phyloP scores from a whole-genome alignment of 2,888 invertebrate genomes.

The Chesias legatella region DNA sequence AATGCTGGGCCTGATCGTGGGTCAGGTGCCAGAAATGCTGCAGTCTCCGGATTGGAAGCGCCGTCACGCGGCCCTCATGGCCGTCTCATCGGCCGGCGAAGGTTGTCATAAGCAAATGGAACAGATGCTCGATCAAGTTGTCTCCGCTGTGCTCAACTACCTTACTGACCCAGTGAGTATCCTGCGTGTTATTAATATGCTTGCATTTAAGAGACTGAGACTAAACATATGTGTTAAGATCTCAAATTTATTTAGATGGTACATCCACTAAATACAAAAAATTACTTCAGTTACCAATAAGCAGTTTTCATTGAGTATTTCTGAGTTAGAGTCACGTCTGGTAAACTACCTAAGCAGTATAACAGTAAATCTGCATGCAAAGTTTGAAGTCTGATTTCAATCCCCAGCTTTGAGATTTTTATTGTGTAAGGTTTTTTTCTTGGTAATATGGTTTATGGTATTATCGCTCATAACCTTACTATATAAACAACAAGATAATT shows the following conservation, averaged over 20 bases:
- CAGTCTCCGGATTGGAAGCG: slow-evolving; percentile 90
- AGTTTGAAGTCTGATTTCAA: no score
- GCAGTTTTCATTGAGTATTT: no score
- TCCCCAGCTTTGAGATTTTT: background rate
- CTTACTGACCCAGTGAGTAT: slow-evolving; percentile 88
- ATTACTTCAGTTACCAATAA: no score
- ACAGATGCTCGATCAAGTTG: slow-evolving; percentile 93
- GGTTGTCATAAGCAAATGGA: slow-evolving; percentile 99
- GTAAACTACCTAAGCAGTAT: no score
- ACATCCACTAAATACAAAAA: no score
- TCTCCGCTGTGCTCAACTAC: slow-evolving; percentile 93
- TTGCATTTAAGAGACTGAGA: no score
- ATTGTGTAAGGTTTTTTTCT: slow-evolving; percentile 11
- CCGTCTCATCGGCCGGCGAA: slow-evolving; percentile 98
- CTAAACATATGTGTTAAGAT: no score
- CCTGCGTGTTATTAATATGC: no score
- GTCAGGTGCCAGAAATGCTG: slow-evolving; percentile 93
- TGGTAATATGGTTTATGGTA: slow-evolving; percentile 40
- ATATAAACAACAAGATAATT: slow-evolving; percentile 69
- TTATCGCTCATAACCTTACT: slow-evolving; percentile 51
- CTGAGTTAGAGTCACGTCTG: no score
- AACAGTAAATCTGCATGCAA: no score
- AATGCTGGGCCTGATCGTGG: slow-evolving; percentile 93
- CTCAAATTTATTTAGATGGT: no score
- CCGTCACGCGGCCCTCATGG: slow-evolving; percentile 99